Base-by-base conservation (phyloP, 2,113 vertebrate genomes). In the Sphyrna mokarran region DNA sequence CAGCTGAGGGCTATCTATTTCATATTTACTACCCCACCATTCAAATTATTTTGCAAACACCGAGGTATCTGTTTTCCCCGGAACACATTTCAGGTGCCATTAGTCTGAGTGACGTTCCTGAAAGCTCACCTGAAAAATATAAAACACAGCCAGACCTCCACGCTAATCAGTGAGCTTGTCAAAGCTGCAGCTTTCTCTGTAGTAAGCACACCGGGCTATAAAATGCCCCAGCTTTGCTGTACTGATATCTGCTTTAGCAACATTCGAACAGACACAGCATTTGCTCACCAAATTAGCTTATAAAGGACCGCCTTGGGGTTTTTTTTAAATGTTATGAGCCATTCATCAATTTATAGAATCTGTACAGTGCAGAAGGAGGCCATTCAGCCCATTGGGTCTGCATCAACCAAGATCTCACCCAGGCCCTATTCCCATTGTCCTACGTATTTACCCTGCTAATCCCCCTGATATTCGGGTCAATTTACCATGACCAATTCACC, bases 101-200 rank as follows among this genome's bases (percentile, higher is more conserved):
- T 61, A 90, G 61, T 54, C 29, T 26, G 87, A 33, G 87, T 90
- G 87, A 90, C 87, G 1, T 90, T 90, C 87, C 29, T 29, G 61
- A 90, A 61, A 90, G 33, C 87, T 26, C 87, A 90, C 54, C 87
- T 90, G 23, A 90, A 61, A 68, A 61, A 90, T 61, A 94, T 70
- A 94, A 94, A 94, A 68, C n/a, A 43, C 22, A 43, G n/a, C 18
- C 43, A 26, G n/a, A 43, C n/a, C 37, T 68, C 63, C 18, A 43
- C 91, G 43, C 37, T 22, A 37, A 23, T 68, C 10, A 54, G 26
- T 29, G 29, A 16, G 63, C 37, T n/a, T 94, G 63, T 69, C 61
- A 68, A 40, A 9, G 5, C 58, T 63, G n/a, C 61, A 94, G 91
- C 66, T 94, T 5, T 43, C 9, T 70, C 66, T 10, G 63, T 37